Conservation (phyloP, 64 coral and sea anemone genomes). For the Pachyseris speciosa region DNA sequence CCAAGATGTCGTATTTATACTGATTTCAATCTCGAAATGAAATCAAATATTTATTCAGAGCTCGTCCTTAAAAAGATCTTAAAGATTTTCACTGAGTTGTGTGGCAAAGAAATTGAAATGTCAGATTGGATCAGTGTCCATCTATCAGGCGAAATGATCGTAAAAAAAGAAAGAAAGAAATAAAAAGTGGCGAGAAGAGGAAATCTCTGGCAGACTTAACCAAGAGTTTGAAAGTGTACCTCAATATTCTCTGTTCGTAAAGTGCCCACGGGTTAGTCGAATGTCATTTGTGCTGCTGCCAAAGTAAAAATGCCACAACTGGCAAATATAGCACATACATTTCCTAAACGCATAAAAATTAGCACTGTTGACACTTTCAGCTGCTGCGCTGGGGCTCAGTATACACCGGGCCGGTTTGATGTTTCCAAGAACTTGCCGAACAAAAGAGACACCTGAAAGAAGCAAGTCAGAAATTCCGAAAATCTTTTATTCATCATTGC, state of each 20-base stretch:
- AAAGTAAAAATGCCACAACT: neutral
- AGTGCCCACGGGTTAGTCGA: neutral
- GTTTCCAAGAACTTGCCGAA: constrained; percentile 15
- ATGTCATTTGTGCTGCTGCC: neutral
- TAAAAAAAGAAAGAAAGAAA: neutral
- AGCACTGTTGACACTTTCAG: neutral
- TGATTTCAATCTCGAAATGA: neutral
- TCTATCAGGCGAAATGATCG: neutral
- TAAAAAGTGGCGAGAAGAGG: too few relatives aligned
- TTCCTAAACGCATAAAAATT: constrained; percentile 1
- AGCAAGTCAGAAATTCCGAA: neutral
- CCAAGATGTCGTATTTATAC: neutral
- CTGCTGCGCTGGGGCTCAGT: neutral
- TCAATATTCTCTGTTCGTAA: too few relatives aligned
- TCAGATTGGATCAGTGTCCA: neutral
- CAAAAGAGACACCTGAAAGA: constrained; percentile 18
- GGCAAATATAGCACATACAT: neutral
- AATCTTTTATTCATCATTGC: neutral
- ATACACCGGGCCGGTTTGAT: neutral
- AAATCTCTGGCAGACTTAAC: too few relatives aligned
- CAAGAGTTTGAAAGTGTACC: too few relatives aligned
- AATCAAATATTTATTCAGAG: constrained; percentile 4
- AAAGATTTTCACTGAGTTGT: too few relatives aligned
- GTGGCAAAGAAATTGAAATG: neutral
- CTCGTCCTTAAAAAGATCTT: neutral